A percentile compares a stretch with the other conserved stretches of the same genome.
Evolutionary conservation across 2,888 invertebrate species (phyloP).

Genomic region (Margaritifera margaritifera): DNA sequence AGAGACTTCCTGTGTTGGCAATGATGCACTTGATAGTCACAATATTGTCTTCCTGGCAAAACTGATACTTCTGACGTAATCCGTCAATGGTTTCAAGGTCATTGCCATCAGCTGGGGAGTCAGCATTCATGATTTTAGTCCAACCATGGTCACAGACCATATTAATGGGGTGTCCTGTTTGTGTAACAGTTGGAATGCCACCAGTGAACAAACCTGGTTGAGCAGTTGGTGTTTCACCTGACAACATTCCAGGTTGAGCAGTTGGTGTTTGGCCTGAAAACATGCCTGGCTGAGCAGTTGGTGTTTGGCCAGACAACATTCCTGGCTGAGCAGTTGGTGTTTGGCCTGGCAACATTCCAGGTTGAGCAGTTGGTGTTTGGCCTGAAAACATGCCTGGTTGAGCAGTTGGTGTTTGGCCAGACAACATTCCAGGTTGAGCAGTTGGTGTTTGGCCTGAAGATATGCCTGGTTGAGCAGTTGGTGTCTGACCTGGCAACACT

Average conservation of each 20-base stretch:
- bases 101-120: slow-evolving; percentile 44
- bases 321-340: too few relatives aligned
- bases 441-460: slow-evolving; percentile 24
- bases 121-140: slow-evolving; percentile 50
- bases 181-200: slow-evolving; percentile 1
- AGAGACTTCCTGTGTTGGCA: slow-evolving; percentile 28
- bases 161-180: neutral
- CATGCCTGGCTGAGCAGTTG: slow-evolving; percentile 19
- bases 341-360: slow-evolving; percentile 14
- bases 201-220: slow-evolving; percentile 12
- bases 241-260: slow-evolving; percentile 15
- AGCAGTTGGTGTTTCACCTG: slow-evolving; percentile 2
- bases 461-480: slow-evolving; percentile 19
- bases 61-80: slow-evolving; percentile 42
- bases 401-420: slow-evolving; percentile 31
- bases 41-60: slow-evolving; percentile 48
- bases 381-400: slow-evolving; percentile 16
- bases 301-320: slow-evolving; percentile 14
- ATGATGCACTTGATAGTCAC: slow-evolving; percentile 40
- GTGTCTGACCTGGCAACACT: slow-evolving; percentile 9
- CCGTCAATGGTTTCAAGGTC: slow-evolving; percentile 49
- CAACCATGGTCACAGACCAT: slow-evolving; percentile 48
- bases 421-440: slow-evolving; percentile 20
- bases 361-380: slow-evolving; percentile 27
- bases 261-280: slow-evolving; percentile 25